phyloP scores from a whole-genome alignment of 2,888 invertebrate species.

The Furcula furcula region DNA sequence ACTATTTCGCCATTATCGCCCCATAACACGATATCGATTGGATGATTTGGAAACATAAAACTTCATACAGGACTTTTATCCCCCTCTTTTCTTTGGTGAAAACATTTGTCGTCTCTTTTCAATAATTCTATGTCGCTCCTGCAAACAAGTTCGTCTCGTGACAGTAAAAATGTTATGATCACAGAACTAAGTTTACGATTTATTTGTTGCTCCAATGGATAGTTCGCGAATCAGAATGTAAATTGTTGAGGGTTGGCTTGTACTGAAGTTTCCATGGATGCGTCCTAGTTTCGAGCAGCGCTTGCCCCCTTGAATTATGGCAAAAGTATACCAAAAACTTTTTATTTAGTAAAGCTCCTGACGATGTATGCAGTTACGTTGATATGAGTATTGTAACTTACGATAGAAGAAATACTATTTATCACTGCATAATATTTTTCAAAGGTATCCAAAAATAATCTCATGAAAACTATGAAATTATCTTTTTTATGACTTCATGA shows the following conservation, averaged over 20 bases:
- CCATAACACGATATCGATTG: conserved; percentile 11
- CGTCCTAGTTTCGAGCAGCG: conserved; percentile 14
- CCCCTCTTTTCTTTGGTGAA: conserved; percentile 4
- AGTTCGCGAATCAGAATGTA: conserved; percentile 42
- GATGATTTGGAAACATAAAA: conserved; percentile 9
- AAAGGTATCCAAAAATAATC: too few species aligned
- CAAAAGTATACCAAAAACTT: too few species aligned
- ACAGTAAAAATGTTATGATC: conserved; percentile 74
- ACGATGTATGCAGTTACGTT: too few species aligned
- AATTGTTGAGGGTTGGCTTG: conserved; percentile 24
- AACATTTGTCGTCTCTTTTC: conserved; percentile 21
- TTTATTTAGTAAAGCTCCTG: too few species aligned
- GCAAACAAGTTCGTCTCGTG: conserved; percentile 41
- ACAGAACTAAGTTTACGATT: conserved; percentile 60
- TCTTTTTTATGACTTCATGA: too few species aligned
- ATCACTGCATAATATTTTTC: too few species aligned
- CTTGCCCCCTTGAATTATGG: too few species aligned
- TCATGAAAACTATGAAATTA: too few species aligned
- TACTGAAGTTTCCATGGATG: conserved; percentile 19
- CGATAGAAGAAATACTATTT: too few species aligned
- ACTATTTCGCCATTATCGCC: conserved; percentile 11
- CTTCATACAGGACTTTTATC: conserved; percentile 10
- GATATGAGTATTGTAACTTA: too few species aligned
- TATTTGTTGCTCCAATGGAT: conserved; percentile 59
- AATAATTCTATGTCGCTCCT: conserved; percentile 35